A percentile compares a stretch with the other conserved stretches of the same genome.
Evolutionary conservation across 2,797 vertebrate species (phyloP).

Genomic region (Gouania willdenowi): DNA sequence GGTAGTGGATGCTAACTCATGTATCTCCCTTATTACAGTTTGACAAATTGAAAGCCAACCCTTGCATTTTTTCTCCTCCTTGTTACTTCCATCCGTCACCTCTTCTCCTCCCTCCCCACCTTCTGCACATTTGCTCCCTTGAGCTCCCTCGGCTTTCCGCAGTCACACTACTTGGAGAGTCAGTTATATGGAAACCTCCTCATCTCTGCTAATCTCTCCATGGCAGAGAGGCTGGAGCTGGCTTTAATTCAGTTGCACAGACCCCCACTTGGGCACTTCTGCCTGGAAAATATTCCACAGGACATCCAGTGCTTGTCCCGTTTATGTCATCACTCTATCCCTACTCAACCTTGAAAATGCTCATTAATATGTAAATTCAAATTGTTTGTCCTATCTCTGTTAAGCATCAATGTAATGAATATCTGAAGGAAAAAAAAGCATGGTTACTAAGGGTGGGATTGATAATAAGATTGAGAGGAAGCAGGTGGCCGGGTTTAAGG

Average conservation of each 20-base stretch:
- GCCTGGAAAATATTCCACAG: conserved; percentile 50
- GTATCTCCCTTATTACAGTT: conserved; percentile 7
- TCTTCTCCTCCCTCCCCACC: conserved; percentile 2
- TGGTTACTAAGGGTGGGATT: not conserved
- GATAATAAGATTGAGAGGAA: conserved; percentile 10
- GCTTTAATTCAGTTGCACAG: conserved; percentile 47
- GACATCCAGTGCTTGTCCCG: conserved; percentile 2
- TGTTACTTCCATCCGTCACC: conserved; percentile 13
- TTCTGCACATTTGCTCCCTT: conserved; percentile 2
- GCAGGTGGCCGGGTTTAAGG: conserved; percentile 23
- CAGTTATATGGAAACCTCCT: conserved; percentile 45
- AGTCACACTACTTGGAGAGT: conserved; percentile 41
- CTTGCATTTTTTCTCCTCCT: conserved; percentile 25
- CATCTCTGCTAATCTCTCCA: conserved; percentile 52
- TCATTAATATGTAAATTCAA: conserved; percentile 27
- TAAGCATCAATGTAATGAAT: conserved; percentile 8
- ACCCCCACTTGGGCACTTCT: conserved; percentile 23
- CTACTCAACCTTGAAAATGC: conserved; percentile 9
- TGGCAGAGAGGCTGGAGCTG: conserved; percentile 48
- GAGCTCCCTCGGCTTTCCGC: conserved; percentile 8
- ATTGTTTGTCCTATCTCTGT: conserved; percentile 3
- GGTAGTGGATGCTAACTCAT: conserved; percentile 17
- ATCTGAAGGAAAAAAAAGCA: conserved; percentile 22
- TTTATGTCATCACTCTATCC: conserved; percentile 26
- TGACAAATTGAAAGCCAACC: conserved; percentile 28